phyloP scores from a whole-genome alignment of 30 jellyfish, hydroid and myxozoan genomes.

The Pelagia noctiluca region DNA sequence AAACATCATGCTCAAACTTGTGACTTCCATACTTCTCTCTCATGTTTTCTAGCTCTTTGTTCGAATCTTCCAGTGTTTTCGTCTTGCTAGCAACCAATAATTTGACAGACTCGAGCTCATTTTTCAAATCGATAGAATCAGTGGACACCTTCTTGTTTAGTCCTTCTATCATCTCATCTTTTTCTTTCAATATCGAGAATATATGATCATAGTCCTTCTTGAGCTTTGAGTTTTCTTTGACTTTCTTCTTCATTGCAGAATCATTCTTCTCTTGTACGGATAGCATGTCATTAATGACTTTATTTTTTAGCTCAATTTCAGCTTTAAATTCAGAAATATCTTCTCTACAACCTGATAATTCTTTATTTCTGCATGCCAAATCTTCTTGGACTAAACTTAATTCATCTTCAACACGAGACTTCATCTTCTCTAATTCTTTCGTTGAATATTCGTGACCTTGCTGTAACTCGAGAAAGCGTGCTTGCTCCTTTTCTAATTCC shows the following conservation, averaged over 20 bases:
- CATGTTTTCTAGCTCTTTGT: slow-evolving; percentile 4
- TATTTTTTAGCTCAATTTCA: neutral
- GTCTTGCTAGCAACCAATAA: slow-evolving; percentile 18
- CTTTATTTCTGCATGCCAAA: too few species aligned
- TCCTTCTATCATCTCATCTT: neutral
- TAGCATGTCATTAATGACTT: neutral
- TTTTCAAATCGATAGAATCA: neutral
- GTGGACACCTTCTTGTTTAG: neutral
- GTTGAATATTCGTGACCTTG: neutral
- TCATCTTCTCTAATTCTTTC: too few species aligned
- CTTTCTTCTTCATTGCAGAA: neutral
- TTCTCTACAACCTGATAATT: neutral
- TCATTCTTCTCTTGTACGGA: neutral
- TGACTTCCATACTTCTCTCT: slow-evolving; percentile 47
- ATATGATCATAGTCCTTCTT: neutral
- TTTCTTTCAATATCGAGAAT: neutral
- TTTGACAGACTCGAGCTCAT: neutral
- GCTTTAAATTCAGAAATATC: neutral
- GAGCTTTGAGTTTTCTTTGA: neutral
- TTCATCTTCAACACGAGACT: too few species aligned
- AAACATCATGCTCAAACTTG: slow-evolving; percentile 47
- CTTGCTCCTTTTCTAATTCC: neutral
- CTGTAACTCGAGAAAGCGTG: neutral
- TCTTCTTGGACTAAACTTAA: too few species aligned
- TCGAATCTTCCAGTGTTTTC: slow-evolving; percentile 13